phyloP scores from a whole-genome alignment of 2,113 vertebrate species.

The Willisornis vidua region DNA sequence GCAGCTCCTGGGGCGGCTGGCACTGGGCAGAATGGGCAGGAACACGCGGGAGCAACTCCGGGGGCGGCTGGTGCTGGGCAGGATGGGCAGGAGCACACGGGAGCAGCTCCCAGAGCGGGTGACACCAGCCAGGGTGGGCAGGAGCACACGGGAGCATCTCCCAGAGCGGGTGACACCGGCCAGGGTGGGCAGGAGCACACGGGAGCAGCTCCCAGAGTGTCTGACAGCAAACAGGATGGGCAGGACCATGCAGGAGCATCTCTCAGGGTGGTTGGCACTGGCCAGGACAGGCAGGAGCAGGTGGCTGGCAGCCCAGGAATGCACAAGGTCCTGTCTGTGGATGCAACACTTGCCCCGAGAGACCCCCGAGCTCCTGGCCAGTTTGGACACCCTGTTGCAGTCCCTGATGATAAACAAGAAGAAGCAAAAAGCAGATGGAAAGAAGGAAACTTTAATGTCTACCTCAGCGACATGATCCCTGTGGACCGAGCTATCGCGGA shows the following conservation, averaged over 20 bases:
- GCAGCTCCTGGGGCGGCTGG: not conserved
- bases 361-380: slow-evolving; percentile 85
- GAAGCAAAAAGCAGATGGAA: slow-evolving; percentile 87
- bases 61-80: fast-evolving
- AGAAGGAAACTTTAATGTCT: slow-evolving; percentile 96
- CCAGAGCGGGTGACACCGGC: fast-evolving
- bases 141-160: fast-evolving
- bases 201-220: not conserved
- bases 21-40: not conserved
- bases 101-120: fast-evolving
- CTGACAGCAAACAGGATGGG: not conserved
- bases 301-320: not conserved
- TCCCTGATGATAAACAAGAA: slow-evolving; percentile 76
- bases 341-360: slow-evolving; percentile 82
- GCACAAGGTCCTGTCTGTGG: slow-evolving; percentile 84
- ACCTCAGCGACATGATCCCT: slow-evolving; percentile 93
- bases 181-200: fast-evolving
- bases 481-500: slow-evolving; percentile 90
- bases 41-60: not conserved
- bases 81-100: fast-evolving
- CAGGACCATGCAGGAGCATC: fast-evolving
- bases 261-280: fast-evolving
- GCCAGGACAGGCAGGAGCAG: not conserved
- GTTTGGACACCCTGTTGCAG: slow-evolving; percentile 81
- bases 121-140: not conserved